Evolutionary conservation across 1,140 invertebrate genomes (phyloP).

Genomic region (Zaprionus taronus): DNA sequence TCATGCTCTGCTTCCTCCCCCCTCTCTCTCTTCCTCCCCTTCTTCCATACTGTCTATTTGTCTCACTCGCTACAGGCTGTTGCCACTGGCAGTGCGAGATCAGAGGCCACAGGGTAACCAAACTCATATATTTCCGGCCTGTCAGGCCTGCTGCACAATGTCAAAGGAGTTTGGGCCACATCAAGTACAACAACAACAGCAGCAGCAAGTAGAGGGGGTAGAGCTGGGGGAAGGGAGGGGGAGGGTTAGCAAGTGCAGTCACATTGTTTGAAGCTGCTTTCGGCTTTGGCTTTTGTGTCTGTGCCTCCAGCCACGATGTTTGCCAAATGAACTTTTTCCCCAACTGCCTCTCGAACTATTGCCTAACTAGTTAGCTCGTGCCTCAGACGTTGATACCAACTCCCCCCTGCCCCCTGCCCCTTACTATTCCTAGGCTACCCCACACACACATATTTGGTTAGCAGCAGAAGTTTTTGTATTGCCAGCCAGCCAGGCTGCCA

Average conservation of each 20-base stretch:
- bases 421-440: too few relatives aligned
- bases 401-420: too few relatives aligned
- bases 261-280: slow-evolving; percentile 58
- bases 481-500: slow-evolving; percentile 27
- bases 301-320: slow-evolving; percentile 36
- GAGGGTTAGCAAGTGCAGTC: slow-evolving; percentile 48
- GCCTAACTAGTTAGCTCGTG: slow-evolving; percentile 34
- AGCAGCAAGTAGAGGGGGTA: slow-evolving; percentile 8
- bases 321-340: slow-evolving; percentile 54
- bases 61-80: slow-evolving; percentile 6
- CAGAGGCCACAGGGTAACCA: slow-evolving; percentile 42
- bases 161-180: slow-evolving; percentile 40
- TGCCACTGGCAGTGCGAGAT: slow-evolving; percentile 16
- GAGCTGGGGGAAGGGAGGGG: too few relatives aligned
- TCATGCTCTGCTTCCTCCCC: slow-evolving; percentile 15
- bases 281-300: slow-evolving; percentile 21
- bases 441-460: slow-evolving; percentile 14
- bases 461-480: slow-evolving; percentile 44
- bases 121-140: slow-evolving; percentile 56
- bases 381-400: neutral
- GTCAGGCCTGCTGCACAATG: slow-evolving; percentile 41
- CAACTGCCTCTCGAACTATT: slow-evolving; percentile 43
- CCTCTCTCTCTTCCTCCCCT: neutral
- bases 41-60: neutral
- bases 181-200: slow-evolving; percentile 42